Evolutionary conservation across 2,113 vertebrate species (phyloP).

Genomic region (Passer montanus): DNA sequence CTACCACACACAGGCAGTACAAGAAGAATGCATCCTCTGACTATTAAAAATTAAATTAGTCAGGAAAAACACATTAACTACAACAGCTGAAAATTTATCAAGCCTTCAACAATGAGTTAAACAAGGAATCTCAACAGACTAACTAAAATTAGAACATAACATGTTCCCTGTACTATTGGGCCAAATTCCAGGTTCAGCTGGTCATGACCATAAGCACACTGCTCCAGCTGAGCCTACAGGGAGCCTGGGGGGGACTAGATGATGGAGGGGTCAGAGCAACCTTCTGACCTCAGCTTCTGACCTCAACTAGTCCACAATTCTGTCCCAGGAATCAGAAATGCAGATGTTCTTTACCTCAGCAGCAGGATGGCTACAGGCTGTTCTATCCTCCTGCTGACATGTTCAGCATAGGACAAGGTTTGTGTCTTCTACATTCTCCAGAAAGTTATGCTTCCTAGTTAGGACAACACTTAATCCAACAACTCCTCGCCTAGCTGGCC

Average conservation of each 20-base stretch:
- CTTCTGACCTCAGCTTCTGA: not conserved
- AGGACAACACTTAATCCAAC: not conserved
- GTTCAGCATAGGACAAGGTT: not conserved
- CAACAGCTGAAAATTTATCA: not conserved
- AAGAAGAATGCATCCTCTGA: not conserved
- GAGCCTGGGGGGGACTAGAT: not conserved
- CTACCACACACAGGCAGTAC: constrained; percentile 43
- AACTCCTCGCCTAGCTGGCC: not conserved
- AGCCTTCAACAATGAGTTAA: not conserved
- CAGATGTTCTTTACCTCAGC: not conserved
- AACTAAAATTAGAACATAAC: not conserved
- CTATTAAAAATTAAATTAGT: not conserved
- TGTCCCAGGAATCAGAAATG: not conserved
- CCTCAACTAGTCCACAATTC: not conserved
- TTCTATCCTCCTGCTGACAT: not conserved
- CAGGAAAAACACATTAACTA: not conserved
- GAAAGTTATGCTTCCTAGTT: not conserved
- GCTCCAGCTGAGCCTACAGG: not conserved
- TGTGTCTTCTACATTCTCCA: not conserved
- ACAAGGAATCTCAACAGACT: not conserved
- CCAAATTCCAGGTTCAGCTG: not conserved
- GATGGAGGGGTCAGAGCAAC: not conserved
- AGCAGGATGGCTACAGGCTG: not conserved
- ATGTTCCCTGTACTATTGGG: not conserved
- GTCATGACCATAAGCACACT: not conserved